A percentile compares a stretch with the other conserved stretches of the same genome.
These are phyloP conservation scores for Caenorhabditis macrosperma DNA, from an alignment of 2,888 invertebrate species.

Conservation along the genomic window DNA sequence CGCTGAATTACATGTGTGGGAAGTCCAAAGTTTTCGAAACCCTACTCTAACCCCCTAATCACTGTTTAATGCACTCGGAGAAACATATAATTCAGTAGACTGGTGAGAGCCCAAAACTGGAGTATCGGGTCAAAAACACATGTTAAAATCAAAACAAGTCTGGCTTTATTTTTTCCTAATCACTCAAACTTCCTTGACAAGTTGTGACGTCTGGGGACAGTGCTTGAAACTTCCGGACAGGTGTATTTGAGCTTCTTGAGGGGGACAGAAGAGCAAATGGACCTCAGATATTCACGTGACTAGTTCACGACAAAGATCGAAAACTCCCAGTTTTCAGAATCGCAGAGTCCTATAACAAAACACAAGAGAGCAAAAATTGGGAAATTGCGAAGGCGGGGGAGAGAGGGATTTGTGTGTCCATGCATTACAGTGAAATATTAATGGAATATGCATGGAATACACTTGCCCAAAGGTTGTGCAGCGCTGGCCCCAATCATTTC, in stretches of 20 bases:
- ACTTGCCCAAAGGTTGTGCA: constrained; percentile 20
- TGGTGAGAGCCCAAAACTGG: background rate
- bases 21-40: background rate
- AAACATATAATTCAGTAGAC: background rate
- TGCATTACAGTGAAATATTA: constrained; percentile 52
- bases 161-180: background rate
- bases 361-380: constrained; percentile 32
- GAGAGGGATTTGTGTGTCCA: constrained; percentile 23
- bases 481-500: background rate
- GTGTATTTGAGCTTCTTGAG: no score
- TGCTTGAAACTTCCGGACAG: background rate
- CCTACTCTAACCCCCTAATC: background rate
- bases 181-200: background rate
- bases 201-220: background rate
- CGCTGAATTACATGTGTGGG: background rate
- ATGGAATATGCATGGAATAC: constrained; percentile 44
- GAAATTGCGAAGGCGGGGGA: constrained; percentile 29
- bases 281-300: no score
- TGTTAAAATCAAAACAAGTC: background rate
- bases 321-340: background rate
- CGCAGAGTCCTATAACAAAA: constrained; percentile 4
- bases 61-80: no score
- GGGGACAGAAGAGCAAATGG: no score
- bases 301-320: no score
- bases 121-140: background rate